Conservation (phyloP, 1,140 invertebrate genomes). For the Polypedilum vanderplanki region DNA sequence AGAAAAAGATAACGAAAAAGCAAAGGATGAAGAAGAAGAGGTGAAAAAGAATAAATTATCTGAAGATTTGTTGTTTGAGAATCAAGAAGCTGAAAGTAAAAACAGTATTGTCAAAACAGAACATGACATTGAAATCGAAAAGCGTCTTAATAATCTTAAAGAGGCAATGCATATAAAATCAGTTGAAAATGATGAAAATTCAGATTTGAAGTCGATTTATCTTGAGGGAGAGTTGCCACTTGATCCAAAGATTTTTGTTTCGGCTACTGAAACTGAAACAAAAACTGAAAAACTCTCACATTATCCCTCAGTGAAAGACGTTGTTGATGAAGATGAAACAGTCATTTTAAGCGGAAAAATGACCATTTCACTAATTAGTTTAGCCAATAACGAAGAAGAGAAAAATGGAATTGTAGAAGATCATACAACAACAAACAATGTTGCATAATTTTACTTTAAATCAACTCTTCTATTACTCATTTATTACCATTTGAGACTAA, state of each 20-base stretch:
- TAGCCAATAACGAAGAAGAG: background rate
- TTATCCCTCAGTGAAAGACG: background rate
- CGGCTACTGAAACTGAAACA: background rate
- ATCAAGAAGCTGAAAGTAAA: background rate
- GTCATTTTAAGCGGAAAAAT: background rate
- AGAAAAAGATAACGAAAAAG: too few species aligned
- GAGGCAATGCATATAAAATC: slow-evolving; percentile 6
- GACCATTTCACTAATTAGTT: background rate
- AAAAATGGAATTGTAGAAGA: slow-evolving; percentile 22
- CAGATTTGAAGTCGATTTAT: background rate
- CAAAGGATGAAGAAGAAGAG: background rate
- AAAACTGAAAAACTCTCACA: background rate
- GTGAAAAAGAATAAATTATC: background rate
- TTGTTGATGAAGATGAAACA: background rate
- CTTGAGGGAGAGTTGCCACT: slow-evolving; percentile 1
- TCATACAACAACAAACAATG: slow-evolving; percentile 5
- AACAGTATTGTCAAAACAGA: background rate
- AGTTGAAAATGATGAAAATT: background rate
- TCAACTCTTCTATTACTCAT: background rate
- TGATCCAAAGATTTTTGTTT: slow-evolving; percentile 4
- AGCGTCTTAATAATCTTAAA: background rate
- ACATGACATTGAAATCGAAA: background rate
- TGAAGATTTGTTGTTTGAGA: background rate
- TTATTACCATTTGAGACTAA: too few species aligned
- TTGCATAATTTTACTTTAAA: background rate